Evolutionary conservation across 2,113 vertebrate genomes (phyloP), one percentile per base, ranked within the genome.

Genomic region (Chloebia gouldiae): DNA sequence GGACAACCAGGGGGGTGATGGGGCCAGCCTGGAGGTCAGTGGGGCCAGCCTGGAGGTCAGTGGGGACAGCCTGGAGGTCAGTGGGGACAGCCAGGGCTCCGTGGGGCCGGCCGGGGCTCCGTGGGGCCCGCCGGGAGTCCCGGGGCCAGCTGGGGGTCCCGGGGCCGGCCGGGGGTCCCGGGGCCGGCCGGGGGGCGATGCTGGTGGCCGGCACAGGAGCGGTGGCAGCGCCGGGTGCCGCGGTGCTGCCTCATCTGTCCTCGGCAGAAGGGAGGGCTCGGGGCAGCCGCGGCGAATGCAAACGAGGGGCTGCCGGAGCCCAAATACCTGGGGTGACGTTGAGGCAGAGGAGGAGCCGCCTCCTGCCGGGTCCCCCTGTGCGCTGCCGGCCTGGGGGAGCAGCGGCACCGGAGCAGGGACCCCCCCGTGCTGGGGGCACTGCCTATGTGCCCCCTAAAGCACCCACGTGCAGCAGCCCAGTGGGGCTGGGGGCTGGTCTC

Each of bases 361-460:
- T 42, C 88, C 68, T 39, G 71, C 39, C 11, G 1, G 3, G 2
- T 19, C 17, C 16, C 56, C 19, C 33, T 11, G 5, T 0, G 1
- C 5, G 0, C 20, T 19, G 80, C 40, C 2, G 1, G 54, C 3
- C 3, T 1, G 10, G 70, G 45, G n/a, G 37, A 70, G 23, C 76
- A 17, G 76, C 3, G 0, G 2, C 23, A 51, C 15, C 23, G 31
- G 21, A 25, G 18, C 63, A 25, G 45, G 17, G 13, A 5, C 23
- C 16, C 27, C 31, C 37, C 30, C 3, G 18, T 5, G n/a, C 56
- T 33, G 51, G 33, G 22, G 49, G 5, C 10, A 0, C 51, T 16
- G 54, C 17, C 47, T 0, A 1, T 4, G 40, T 24, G 14, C 4
- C 30, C 84, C 54, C 37, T 5, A 22, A 16, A 66, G 11, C 59